Evolutionary conservation across 2,888 invertebrate species (phyloP).

Genomic region (Aphodius granarius): DNA sequence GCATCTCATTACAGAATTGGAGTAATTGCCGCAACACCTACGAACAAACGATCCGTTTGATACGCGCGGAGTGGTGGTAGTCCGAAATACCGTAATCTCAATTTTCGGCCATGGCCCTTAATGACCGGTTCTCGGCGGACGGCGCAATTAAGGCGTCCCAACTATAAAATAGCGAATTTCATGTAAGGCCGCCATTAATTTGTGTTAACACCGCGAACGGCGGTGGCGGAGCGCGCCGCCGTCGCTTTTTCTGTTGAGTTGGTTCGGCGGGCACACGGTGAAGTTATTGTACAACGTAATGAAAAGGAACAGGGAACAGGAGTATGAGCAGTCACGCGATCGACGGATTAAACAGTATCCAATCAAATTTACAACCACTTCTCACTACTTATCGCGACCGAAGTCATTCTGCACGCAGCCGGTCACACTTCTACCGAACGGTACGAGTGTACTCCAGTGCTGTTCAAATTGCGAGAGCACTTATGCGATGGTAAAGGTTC

Average conservation of each 20-base stretch:
- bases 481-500: background rate
- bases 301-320: conserved; percentile 27
- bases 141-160: conserved; percentile 18
- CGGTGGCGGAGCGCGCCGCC: background rate
- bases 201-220: conserved; percentile 17
- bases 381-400: conserved; percentile 11
- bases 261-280: background rate
- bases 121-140: background rate
- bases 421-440: background rate
- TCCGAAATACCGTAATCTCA: background rate
- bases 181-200: conserved; percentile 15
- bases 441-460: background rate
- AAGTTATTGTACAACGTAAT: conserved; percentile 16
- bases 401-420: background rate
- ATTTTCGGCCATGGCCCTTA: conserved; percentile 2
- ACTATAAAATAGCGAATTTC: conserved; percentile 19
- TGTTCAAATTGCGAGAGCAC: background rate
- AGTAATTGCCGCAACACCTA: background rate
- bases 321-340: conserved; percentile 44
- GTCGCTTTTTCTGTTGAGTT: background rate
- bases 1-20: background rate
- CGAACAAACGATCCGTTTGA: background rate
- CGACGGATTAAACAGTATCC: conserved; percentile 46
- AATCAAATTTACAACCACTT: conserved; percentile 44
- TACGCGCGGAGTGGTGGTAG: background rate